Evolutionary conservation across 2,113 vertebrate genomes (phyloP).

Genomic region (Sinocyclocheilus maitianheensis): DNA sequence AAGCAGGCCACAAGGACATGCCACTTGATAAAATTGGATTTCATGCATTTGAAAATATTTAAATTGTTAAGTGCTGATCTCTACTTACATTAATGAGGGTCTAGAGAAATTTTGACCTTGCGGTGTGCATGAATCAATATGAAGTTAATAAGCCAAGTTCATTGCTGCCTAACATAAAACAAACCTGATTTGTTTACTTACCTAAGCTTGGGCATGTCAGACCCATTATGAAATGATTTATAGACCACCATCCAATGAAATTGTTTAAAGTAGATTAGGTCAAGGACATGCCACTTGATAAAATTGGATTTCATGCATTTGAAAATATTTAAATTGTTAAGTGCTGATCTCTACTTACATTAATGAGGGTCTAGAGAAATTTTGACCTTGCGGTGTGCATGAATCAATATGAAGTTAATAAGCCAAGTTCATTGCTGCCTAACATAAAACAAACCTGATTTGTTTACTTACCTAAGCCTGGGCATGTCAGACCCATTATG

Average conservation of each 20-base stretch:
- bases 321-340: slow-evolving; percentile 79
- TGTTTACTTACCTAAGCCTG: slow-evolving; percentile 92
- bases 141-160: slow-evolving; percentile 96
- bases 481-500: slow-evolving; percentile 86
- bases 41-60: slow-evolving; percentile 68
- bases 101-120: slow-evolving; percentile 88
- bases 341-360: slow-evolving; percentile 80
- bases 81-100: slow-evolving; percentile 85
- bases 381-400: slow-evolving; percentile 86
- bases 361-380: slow-evolving; percentile 85
- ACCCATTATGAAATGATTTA: slow-evolving; percentile 93
- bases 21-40: slow-evolving; percentile 44
- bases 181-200: slow-evolving; percentile 95
- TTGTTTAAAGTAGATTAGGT: slow-evolving; percentile 98
- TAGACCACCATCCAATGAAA: slow-evolving; percentile 92
- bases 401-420: slow-evolving; percentile 95
- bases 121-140: slow-evolving; percentile 85
- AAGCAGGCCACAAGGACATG: neutral
- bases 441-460: slow-evolving; percentile 91
- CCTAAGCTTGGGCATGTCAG: slow-evolving; percentile 87
- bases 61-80: slow-evolving; percentile 79
- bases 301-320: slow-evolving; percentile 44
- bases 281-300: slow-evolving; percentile 15
- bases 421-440: slow-evolving; percentile 91
- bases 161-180: slow-evolving; percentile 90